Evolutionary conservation across 2,797 vertebrate species (phyloP).

Genomic region (Scolopax bukidnonensis): DNA sequence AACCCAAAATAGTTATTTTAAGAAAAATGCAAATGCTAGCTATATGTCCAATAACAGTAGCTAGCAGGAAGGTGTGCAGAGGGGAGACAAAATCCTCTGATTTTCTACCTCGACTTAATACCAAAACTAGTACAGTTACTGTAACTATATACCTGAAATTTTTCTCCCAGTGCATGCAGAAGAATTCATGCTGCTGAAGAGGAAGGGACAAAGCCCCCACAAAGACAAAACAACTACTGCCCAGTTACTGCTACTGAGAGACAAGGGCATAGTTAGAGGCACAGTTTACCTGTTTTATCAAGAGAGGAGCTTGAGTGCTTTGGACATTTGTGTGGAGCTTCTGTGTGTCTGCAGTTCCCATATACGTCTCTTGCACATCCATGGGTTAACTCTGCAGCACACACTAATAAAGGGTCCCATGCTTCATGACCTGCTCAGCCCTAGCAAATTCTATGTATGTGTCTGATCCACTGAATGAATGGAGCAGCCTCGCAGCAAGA

Average conservation of each 20-base stretch:
- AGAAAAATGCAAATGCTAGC: not conserved
- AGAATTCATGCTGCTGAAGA: not conserved
- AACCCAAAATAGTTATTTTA: not conserved
- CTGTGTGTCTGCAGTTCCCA: not conserved
- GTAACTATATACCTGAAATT: not conserved
- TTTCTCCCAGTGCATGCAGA: not conserved
- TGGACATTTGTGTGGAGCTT: not conserved
- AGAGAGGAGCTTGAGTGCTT: not conserved
- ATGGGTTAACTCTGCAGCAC: not conserved
- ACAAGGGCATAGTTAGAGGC: not conserved
- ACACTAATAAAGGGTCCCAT: not conserved
- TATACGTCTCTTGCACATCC: fast-evolving
- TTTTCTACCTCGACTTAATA: not conserved
- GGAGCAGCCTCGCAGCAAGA: not conserved
- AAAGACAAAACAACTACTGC: not conserved
- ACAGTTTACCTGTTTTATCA: not conserved
- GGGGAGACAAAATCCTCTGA: not conserved
- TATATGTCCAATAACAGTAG: not conserved
- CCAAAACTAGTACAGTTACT: not conserved
- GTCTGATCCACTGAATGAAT: not conserved
- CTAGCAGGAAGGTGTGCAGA: not conserved
- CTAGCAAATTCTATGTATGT: not conserved
- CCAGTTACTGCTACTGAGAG: not conserved
- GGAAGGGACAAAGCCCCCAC: not conserved
- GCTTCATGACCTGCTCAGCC: not conserved